Conservation (phyloP, 2,113 vertebrate genomes). For the Tretioscincus oriximinensis region DNA sequence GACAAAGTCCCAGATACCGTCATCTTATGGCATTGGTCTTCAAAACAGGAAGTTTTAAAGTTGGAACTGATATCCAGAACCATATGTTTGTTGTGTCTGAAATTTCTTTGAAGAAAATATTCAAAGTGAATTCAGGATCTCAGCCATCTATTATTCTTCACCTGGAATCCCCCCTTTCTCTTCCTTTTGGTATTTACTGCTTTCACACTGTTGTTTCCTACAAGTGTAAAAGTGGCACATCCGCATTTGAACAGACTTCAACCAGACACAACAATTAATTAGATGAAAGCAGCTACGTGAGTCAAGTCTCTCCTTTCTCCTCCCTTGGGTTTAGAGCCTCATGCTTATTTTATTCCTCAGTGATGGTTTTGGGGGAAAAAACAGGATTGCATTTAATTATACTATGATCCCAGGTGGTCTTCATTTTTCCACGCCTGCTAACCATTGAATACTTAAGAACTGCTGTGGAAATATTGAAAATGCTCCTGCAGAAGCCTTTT, state of each 20-base stretch:
- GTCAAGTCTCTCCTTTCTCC: slow-evolving; percentile 38
- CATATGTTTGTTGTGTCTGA: too few species aligned
- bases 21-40: too few species aligned
- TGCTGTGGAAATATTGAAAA: slow-evolving; percentile 56
- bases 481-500: slow-evolving; percentile 60
- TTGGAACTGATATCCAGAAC: too few species aligned
- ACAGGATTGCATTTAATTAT: slow-evolving; percentile 64
- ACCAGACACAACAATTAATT: slow-evolving; percentile 52
- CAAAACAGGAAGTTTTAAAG: too few species aligned
- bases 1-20: too few species aligned
- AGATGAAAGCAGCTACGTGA: slow-evolving; percentile 40
- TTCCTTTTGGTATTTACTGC: background rate
- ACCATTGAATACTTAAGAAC: slow-evolving; percentile 44
- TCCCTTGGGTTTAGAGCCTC: slow-evolving; percentile 22
- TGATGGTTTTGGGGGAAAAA: slow-evolving; percentile 30
- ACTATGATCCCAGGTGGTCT: slow-evolving; percentile 50
- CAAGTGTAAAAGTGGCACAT: slow-evolving; percentile 28
- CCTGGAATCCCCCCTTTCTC: background rate
- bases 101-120: background rate
- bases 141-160: background rate
- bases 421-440: slow-evolving; percentile 62
- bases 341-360: background rate
- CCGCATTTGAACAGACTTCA: slow-evolving; percentile 45
- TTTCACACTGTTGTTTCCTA: background rate
- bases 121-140: background rate